Evolutionary conservation across 2,113 vertebrate genomes (phyloP).

Genomic region (Bubo blakistoni): DNA sequence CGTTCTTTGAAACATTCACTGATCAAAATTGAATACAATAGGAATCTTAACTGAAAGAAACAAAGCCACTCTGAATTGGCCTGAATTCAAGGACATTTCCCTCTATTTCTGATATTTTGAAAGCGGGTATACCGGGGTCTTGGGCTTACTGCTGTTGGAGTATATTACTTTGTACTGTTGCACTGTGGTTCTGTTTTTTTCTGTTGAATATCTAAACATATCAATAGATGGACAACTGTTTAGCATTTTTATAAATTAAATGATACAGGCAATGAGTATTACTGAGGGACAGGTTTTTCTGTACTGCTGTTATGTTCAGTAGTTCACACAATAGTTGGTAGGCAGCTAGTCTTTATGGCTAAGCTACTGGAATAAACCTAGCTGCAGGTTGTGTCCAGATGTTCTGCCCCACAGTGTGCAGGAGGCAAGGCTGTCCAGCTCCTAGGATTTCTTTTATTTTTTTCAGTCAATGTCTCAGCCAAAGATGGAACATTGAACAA

Average conservation of each 20-base stretch:
- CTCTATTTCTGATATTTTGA: background rate
- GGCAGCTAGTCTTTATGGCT: background rate
- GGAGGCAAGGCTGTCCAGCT: background rate
- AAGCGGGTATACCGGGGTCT: background rate
- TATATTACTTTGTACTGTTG: background rate
- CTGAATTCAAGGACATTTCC: background rate
- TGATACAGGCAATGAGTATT: background rate
- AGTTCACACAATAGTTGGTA: background rate
- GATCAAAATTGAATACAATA: background rate
- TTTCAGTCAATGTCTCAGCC: background rate
- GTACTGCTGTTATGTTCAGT: background rate
- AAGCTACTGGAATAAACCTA: background rate
- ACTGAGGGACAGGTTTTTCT: background rate
- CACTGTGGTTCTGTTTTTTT: background rate
- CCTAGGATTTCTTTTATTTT: background rate
- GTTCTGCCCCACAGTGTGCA: background rate
- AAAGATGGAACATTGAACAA: background rate
- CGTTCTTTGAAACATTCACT: background rate
- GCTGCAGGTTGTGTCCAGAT: background rate
- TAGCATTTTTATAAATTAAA: background rate
- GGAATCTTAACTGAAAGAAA: background rate
- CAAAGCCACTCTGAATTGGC: background rate
- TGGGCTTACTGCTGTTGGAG: background rate
- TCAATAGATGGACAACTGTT: background rate
- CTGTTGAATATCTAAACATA: background rate